phyloP scores from a whole-genome alignment of 2,113 vertebrate genomes.

The Todiramphus saurophagus region DNA sequence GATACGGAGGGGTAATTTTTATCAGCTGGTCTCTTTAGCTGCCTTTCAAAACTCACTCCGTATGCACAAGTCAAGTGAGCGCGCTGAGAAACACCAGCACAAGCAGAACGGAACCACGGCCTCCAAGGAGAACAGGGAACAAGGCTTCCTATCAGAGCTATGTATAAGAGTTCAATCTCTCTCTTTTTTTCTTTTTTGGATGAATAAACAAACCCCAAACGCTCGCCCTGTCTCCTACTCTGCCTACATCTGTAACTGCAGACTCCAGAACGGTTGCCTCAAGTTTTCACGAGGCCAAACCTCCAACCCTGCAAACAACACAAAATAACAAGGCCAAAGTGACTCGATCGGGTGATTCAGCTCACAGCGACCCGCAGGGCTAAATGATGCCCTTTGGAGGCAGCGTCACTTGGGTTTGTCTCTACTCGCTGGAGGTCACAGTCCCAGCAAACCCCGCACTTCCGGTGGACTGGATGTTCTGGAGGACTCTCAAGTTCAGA shows the following conservation, averaged over 20 bases:
- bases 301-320: background rate
- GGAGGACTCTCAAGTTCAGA: background rate
- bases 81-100: background rate
- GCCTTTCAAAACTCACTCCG: background rate
- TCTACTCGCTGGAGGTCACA: background rate
- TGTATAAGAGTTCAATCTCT: background rate
- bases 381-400: background rate
- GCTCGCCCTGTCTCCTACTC: background rate
- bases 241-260: background rate
- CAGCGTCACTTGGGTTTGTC: background rate
- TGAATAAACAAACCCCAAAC: background rate
- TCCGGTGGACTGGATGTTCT: background rate
- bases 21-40: background rate
- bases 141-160: background rate
- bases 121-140: background rate
- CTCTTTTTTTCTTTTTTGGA: background rate
- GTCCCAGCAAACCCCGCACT: background rate
- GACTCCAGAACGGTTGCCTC: background rate
- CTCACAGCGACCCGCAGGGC: background rate
- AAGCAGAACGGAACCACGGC: background rate
- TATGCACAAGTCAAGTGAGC: background rate
- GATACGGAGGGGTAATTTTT: fast-evolving
- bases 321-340: background rate
- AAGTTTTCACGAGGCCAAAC: background rate
- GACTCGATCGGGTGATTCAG: background rate